Conservation (phyloP, 2,797 vertebrate species). For the Hafferia zeledoni region DNA sequence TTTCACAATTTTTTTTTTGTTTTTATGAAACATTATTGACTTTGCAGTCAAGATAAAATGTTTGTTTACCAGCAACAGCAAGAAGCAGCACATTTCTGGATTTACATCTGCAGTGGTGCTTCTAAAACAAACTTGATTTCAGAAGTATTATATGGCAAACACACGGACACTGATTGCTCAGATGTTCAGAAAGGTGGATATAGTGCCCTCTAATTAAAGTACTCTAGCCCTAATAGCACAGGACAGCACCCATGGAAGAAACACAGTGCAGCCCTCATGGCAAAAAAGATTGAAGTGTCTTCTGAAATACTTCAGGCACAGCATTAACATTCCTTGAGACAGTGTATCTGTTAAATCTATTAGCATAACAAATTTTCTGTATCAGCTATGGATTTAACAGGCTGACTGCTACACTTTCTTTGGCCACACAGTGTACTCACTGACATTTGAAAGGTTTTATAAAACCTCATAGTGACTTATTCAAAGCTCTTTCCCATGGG, state of each 20-base stretch:
- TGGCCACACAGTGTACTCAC: not conserved
- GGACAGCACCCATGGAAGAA: not conserved
- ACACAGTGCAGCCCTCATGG: not conserved
- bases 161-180: not conserved
- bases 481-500: not conserved
- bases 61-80: not conserved
- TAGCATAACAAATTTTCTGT: not conserved
- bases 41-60: not conserved
- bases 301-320: not conserved
- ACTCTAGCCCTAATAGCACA: not conserved
- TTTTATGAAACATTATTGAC: not conserved
- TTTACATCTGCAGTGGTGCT: fast-evolving
- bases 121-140: not conserved
- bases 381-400: not conserved
- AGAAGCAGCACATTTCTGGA: not conserved
- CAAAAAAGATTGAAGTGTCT: not conserved
- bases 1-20: not conserved
- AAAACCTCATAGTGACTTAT: not conserved
- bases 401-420: not conserved
- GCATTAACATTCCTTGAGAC: not conserved
- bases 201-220: not conserved
- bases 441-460: not conserved
- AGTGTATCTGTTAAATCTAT: not conserved
- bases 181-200: not conserved
- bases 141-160: not conserved